Evolutionary conservation across 64 coral and sea anemone species (phyloP), one percentile per base, ranked within the genome.

Genomic region (Pachyseris speciosa): DNA sequence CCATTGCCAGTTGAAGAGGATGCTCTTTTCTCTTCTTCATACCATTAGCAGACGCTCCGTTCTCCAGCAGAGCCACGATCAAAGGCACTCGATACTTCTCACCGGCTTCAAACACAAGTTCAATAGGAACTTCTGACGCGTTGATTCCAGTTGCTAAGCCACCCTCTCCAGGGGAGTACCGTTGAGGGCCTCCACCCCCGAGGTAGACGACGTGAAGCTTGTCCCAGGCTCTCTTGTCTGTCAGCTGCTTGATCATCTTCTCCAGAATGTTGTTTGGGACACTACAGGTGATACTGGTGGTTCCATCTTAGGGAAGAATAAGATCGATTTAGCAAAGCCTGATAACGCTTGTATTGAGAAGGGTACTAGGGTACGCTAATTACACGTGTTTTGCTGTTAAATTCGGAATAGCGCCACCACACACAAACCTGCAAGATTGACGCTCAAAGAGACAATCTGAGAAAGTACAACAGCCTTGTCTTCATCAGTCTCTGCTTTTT

Each of bases 101-200:
- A 50, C 15, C 17, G 9, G 88, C 61, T 5, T 10, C 59, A 49
- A 90, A 80, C 31, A 90, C 88, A 55, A 90, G 75, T 31, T 90
- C 74, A 17, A 90, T 22, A 69, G 88, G 88, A 53, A 90, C 79
- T 20, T 51, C 75, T 15, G 88, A 68, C 9, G 88, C 88, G 19
- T 81, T 31, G 30, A 69, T 38, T 4, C 58, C 87, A 22, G 88
- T 94, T 1, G 93, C 87, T 66, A 94, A 29, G 19, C 93, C 93
- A 37, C 93, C 88, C 66, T 94, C 69, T 30, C 93, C 93, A 65
- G 38, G 79, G 19, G 47, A 67, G 50, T 85, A 86, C 29, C 60
- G 86, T 75, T 69, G 92, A 17, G 47, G 55, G 32, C 88, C 93
- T 51, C 76, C 64, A n/a, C 93, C 93, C 74, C 93, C 93, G 24